Base-by-base conservation (phyloP, 2,797 vertebrate species). In the Sardinella longiceps region DNA sequence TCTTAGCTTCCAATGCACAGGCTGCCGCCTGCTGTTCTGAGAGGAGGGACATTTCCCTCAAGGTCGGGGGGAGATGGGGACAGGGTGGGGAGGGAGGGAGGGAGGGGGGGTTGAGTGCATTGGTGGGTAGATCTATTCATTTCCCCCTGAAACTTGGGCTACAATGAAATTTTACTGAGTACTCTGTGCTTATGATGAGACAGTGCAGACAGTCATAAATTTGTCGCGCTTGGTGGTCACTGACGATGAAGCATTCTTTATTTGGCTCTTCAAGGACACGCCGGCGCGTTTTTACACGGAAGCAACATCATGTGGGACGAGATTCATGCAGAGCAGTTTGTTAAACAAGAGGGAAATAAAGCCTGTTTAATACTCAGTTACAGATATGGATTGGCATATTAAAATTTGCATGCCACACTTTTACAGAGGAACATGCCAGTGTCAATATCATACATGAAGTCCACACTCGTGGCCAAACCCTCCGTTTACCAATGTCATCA, bases 111-210 rank as follows among this genome's bases (percentile, higher is more conserved):
- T n/a, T n/a, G n/a, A n/a, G 0, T 43, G 20, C 20, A 37, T 77
- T 39, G 33, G 70, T 77, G 94, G 92, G 87, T 92, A 92, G 83
- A 89, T 58, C 83, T 84, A 84, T 89, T 89, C 56, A 86, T 92
- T 88, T 80, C 77, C 85, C 87, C 66, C 84, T 88, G 83, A 87
- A 88, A 86, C 85, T 87, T 77, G 70, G 37, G 70, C 70, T 85
- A 86, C 86, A 86, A 85, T 85, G 87, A 85, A 83, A 85, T 88
- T 88, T 87, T 88, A 87, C 85, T 82, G 84, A 87, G 70, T 87
- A 87, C 87, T 86, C 85, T 87, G 85, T 84, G 83, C 83, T 87
- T 87, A 83, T 89, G 85, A 89, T 87, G 87, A 89, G 82, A 48
- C 85, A 81, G 14, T 37, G 12, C 84, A 85, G 39, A 14, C 80